Conservation (phyloP, 2,888 invertebrate genomes). For the Adelphocoris suturalis region DNA sequence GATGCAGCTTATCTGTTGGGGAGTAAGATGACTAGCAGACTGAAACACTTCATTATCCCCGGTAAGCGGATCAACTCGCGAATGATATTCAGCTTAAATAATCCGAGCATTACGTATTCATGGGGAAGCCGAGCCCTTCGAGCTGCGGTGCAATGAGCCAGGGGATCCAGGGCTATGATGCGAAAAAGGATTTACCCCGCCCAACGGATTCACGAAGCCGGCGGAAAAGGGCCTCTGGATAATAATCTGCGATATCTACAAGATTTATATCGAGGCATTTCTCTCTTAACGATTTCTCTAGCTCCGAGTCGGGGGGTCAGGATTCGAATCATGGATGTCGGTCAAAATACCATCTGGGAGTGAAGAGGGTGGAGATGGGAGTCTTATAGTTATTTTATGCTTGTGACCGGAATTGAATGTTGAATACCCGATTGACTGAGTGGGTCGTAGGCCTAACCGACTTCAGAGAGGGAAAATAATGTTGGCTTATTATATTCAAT, state of each 20-base stretch:
- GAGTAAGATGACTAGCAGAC: constrained; percentile 18
- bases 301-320: neutral
- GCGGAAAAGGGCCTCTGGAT: neutral
- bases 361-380: no score
- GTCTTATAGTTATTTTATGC: no score
- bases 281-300: constrained; percentile 40
- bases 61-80: constrained; percentile 39
- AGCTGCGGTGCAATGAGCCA: neutral
- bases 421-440: constrained; percentile 6
- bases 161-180: neutral
- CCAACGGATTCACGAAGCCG: neutral
- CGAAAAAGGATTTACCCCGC: constrained; percentile 31
- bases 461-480: no score
- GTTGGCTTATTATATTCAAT: no score
- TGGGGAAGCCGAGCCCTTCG: constrained; percentile 1
- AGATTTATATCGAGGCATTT: constrained; percentile 55
- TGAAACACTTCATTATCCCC: constrained; percentile 41
- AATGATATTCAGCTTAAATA: constrained; percentile 59
- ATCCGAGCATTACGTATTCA: constrained; percentile 61
- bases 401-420: neutral
- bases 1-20: neutral
- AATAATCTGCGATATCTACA: constrained; percentile 53
- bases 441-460: no score
- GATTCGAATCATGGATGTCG: neutral
- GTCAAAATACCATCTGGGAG: neutral